These are phyloP conservation scores for Eclectus roratus DNA, from an alignment of 2,113 vertebrate genomes.

Conservation along the genomic window DNA sequence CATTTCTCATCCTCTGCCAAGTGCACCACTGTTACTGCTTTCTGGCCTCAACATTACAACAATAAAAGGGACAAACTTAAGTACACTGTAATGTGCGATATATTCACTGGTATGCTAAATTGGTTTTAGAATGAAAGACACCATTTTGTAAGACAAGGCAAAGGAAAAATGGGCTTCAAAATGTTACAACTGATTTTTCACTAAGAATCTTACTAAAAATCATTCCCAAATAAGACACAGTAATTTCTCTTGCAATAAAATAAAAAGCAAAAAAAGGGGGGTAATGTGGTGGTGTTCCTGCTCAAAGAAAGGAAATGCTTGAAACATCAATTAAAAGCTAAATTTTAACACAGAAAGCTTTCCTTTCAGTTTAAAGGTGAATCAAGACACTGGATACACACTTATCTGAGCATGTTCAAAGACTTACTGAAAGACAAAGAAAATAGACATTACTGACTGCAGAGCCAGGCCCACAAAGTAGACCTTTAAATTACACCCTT, in stretches of 20 bases:
- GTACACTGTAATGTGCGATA: neutral
- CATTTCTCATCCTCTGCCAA: neutral
- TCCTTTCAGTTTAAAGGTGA: neutral
- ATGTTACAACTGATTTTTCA: neutral
- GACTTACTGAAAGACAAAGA: neutral
- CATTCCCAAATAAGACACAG: neutral
- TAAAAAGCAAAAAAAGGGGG: neutral
- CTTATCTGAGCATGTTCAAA: neutral
- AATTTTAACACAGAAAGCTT: neutral
- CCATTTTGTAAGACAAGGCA: neutral
- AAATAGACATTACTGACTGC: neutral
- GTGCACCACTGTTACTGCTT: neutral
- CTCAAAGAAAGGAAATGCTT: neutral
- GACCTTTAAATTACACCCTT: neutral
- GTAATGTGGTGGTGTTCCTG: neutral
- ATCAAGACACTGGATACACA: neutral
- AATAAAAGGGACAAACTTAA: neutral
- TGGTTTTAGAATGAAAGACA: neutral
- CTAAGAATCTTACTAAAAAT: neutral
- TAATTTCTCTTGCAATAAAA: neutral
- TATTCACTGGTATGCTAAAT: neutral
- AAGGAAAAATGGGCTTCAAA: neutral
- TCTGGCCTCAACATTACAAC: neutral
- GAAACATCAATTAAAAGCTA: neutral
- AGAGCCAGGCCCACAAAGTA: neutral